Conservation (phyloP, 2,113 vertebrate species). For the Anolis carolinensis region DNA sequence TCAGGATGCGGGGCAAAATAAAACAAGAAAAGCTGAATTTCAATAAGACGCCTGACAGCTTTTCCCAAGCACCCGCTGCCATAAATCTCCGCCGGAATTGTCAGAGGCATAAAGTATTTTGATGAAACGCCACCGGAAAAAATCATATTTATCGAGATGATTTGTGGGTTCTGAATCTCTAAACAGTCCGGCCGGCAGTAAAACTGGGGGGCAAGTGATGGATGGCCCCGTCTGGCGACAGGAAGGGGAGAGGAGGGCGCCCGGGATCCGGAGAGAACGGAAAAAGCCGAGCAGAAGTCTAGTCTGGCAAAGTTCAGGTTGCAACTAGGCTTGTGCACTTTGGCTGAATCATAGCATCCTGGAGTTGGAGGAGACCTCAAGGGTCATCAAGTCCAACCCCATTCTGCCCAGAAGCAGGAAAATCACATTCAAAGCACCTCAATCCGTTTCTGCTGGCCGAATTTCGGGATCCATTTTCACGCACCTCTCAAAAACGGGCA, state of each 20-base stretch:
- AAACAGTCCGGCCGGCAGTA: constrained; percentile 55
- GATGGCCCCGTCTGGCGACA: constrained; percentile 47
- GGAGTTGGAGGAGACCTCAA: too few relatives aligned
- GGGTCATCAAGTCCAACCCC: too few relatives aligned
- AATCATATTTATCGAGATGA: constrained; percentile 56
- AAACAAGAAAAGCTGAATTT: constrained; percentile 53
- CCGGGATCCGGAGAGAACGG: background rate
- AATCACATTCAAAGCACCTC: too few relatives aligned
- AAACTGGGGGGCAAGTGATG: constrained; percentile 59
- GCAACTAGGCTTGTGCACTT: too few relatives aligned
- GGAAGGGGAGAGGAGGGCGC: background rate
- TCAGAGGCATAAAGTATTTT: constrained; percentile 66
- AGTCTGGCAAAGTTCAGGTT: too few relatives aligned
- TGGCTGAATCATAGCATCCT: too few relatives aligned
- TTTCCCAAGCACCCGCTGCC: constrained; percentile 26
- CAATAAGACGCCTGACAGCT: constrained; percentile 43
- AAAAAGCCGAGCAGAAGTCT: too few relatives aligned
- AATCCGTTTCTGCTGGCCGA: too few relatives aligned
- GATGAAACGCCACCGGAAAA: constrained; percentile 65
- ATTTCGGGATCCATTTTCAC: too few relatives aligned
- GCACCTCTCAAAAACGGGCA: too few relatives aligned
- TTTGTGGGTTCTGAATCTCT: constrained; percentile 64
- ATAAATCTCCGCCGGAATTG: constrained; percentile 57
- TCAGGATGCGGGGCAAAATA: background rate
- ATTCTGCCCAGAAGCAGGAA: too few relatives aligned